Base-by-base conservation (phyloP, 2,888 invertebrate genomes). In the Lottia scabra region DNA sequence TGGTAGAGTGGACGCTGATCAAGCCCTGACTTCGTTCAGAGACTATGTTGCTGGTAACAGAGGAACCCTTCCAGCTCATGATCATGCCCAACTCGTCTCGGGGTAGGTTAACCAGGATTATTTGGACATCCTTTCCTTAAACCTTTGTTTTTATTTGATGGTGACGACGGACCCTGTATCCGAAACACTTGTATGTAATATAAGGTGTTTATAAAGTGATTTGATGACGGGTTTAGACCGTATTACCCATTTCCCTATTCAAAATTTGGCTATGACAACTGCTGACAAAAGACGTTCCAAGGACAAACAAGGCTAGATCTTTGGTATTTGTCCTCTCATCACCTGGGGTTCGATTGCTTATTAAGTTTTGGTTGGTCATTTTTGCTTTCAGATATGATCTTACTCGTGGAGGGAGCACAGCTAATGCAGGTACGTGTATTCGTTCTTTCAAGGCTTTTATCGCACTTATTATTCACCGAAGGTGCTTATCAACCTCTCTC, bases 361-460 rank as follows among this genome's bases (percentile, higher is more conserved):
- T n/a, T 56, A n/a, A 12, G 23, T 56, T 2, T 23, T 12, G 13
- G 23, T 19, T 15, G 19, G 10, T 19, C 56, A 19, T 56, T 19
- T 27, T 68, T 38, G 23, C 27, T 69, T 64, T 45, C 66, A 70
- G 70, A 23, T 70, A 48, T 62, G 70, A 70, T n/a, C 26, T 70
- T 13, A 30, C 70, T 16, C 45, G 70, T 56, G 56, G 56, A 12
- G 70, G 70, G 5, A 70, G 70, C 26, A 44, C 70, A 19, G 70
- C 65, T 15, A 65, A 65, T 43, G 70, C 66, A 16, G 70, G 70
- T 70, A 62, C 12, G 66, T 70, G 23, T 8, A 66, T 66, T 19
- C 3, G 19, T 6, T 13, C 5, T 19, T 65, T 4, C 19, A 38
- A 38, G 5, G 38, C 5, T 10, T 6, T 10, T 38, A 38, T 10